These are phyloP conservation scores for Tetranychus cinnabarinus DNA, from an alignment of 1,140 invertebrate genomes.

Conservation along the genomic window DNA sequence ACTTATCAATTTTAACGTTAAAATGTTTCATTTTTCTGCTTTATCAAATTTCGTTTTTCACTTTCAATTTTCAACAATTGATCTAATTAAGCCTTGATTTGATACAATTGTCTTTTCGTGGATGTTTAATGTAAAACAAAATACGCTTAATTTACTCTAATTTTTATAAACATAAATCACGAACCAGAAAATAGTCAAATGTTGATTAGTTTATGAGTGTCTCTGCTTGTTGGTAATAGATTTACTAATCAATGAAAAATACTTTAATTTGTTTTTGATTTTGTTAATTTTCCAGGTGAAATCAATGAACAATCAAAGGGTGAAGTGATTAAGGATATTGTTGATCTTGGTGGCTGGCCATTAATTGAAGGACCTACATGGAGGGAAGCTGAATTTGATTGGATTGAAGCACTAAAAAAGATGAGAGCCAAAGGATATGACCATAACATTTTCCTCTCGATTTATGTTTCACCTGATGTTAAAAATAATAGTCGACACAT, in stretches of 20 bases:
- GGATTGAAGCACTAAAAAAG: conserved; percentile 54
- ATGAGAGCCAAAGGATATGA: conserved; percentile 54
- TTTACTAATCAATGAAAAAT: neutral
- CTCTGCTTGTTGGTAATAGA: neutral
- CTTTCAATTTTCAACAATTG: no score
- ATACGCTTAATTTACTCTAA: no score
- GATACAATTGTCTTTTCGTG: no score
- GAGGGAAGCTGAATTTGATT: conserved; percentile 32
- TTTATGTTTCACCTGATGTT: conserved; percentile 66
- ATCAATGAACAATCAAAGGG: neutral
- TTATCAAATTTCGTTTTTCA: no score
- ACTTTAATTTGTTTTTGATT: neutral
- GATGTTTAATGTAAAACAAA: no score
- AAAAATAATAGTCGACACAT: conserved; percentile 53
- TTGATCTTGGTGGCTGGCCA: conserved; percentile 64
- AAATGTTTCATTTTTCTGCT: no score
- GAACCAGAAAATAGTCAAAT: neutral
- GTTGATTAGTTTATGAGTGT: neutral
- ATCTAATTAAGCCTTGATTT: no score
- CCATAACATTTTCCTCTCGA: conserved; percentile 74
- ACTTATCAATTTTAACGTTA: no score
- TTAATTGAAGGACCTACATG: conserved; percentile 46
- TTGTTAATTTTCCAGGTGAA: neutral
- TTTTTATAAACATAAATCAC: no score
- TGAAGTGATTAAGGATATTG: neutral